These are phyloP conservation scores for Tetrax tetrax DNA, from an alignment of 2,113 vertebrate species.

Conservation along the genomic window DNA sequence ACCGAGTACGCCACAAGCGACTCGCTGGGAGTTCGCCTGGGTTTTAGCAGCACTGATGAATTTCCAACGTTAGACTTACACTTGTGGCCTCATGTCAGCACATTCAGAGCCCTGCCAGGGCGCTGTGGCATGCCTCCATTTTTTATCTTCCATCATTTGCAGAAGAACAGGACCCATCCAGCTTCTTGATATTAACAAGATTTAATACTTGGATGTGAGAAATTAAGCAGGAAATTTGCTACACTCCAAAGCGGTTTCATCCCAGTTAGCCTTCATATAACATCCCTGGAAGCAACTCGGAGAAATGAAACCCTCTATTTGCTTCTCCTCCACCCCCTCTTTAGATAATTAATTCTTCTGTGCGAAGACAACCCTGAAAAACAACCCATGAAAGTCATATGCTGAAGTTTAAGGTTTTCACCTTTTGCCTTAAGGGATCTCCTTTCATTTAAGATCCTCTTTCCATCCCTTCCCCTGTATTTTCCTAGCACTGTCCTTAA, in stretches of 20 bases:
- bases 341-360: background rate
- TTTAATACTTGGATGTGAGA: background rate
- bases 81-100: fast-evolving
- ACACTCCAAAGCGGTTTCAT: background rate
- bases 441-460: background rate
- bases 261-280: background rate
- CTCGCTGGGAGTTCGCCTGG: background rate
- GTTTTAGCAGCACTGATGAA: background rate
- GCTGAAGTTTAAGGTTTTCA: background rate
- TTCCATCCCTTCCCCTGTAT: background rate
- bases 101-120: background rate
- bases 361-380: background rate
- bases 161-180: background rate
- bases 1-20: fast-evolving
- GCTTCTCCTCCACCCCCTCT: background rate
- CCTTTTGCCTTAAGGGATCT: background rate
- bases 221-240: background rate
- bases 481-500: background rate
- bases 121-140: background rate
- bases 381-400: background rate
- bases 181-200: fast-evolving
- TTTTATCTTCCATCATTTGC: background rate
- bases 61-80: background rate
- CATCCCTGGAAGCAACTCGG: background rate
- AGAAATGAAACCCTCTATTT: background rate